phyloP scores from a whole-genome alignment of 2,888 invertebrate species.

The Hanleya hanleyi region DNA sequence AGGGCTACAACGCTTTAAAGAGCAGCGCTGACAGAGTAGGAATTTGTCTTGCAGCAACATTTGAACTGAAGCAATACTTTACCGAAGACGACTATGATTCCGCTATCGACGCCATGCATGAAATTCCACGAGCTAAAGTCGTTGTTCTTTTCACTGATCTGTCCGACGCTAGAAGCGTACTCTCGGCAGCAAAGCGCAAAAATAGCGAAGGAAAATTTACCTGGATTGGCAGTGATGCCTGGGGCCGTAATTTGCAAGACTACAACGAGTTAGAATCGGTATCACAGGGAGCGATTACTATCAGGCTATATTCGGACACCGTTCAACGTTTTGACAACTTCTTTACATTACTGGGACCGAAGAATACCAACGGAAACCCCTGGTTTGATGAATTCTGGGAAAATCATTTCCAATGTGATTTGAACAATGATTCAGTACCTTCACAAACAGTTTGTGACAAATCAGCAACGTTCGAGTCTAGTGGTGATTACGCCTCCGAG shows the following conservation, averaged over 20 bases:
- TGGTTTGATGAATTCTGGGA: constrained; percentile 41
- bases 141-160: constrained; percentile 37
- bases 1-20: constrained; percentile 26
- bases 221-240: constrained; percentile 48
- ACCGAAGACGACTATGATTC: constrained; percentile 30
- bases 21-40: constrained; percentile 16
- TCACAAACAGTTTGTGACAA: neutral
- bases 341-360: constrained; percentile 24
- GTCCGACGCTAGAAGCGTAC: constrained; percentile 25
- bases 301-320: constrained; percentile 34
- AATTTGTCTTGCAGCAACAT: constrained; percentile 36
- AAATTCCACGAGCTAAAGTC: constrained; percentile 25
- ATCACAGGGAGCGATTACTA: constrained; percentile 34
- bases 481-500: constrained; percentile 25
- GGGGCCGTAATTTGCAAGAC: constrained; percentile 42
- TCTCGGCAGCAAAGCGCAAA: constrained; percentile 29
- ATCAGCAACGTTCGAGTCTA: neutral
- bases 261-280: constrained; percentile 33
- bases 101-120: constrained; percentile 23
- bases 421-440: neutral
- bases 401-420: constrained; percentile 27
- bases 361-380: constrained; percentile 31
- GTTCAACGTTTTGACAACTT: constrained; percentile 41
- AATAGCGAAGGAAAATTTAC: constrained; percentile 33
- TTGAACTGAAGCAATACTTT: constrained; percentile 27